A percentile compares a stretch with the other conserved stretches of the same genome.
These are phyloP conservation scores for Clarias batrachus DNA, from an alignment of 2,113 vertebrate genomes.

Conservation along the genomic window DNA sequence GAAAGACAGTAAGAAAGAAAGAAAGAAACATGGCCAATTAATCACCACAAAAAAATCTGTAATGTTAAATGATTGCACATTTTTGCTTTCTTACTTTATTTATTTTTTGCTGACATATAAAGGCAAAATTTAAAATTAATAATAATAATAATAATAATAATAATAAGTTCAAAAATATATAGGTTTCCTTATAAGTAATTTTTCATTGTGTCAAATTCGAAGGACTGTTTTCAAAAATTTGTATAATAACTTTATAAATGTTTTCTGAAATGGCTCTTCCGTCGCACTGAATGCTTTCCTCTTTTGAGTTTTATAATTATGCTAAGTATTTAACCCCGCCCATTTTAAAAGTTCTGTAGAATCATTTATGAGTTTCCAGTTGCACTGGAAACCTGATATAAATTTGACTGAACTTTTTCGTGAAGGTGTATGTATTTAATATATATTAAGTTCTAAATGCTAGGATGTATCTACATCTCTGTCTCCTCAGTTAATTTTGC, in stretches of 20 bases:
- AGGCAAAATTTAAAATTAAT: background rate
- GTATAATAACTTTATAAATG: too few species aligned
- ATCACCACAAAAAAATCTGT: background rate
- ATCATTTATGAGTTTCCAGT: background rate
- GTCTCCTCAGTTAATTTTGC: background rate
- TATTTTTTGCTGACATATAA: background rate
- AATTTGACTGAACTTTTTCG: background rate
- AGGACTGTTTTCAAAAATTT: background rate
- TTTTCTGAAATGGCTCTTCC: background rate
- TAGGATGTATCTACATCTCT: background rate
- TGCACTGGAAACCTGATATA: background rate
- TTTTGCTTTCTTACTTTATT: background rate
- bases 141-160: too few species aligned
- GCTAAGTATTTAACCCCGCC: background rate
- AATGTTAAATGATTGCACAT: background rate
- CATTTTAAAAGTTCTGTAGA: background rate
- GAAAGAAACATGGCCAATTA: background rate
- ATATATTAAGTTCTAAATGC: background rate
- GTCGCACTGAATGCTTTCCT: background rate
- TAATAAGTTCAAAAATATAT: background rate
- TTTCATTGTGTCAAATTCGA: background rate
- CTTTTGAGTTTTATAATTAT: background rate
- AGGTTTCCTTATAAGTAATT: background rate
- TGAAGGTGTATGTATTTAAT: background rate
- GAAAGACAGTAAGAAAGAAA: too few species aligned